Percentiles rank a stretch among this genome's conserved stretches.
Conservation (phyloP, 2,888 invertebrate genomes). For the Drosophila peninsularis region DNA sequence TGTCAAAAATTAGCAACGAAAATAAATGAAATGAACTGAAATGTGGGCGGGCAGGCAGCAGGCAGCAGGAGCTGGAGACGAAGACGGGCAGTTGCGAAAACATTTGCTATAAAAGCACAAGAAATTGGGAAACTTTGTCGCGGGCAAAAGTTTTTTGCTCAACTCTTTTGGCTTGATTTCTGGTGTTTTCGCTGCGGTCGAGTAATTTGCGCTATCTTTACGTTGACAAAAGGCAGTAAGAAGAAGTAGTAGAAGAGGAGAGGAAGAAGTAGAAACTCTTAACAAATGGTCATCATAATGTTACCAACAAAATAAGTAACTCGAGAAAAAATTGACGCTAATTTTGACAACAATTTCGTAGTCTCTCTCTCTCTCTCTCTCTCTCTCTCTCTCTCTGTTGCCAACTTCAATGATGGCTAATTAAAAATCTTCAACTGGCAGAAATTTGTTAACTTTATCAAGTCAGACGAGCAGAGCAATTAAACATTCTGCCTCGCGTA, state of each 20-base stretch:
- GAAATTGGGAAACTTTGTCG: constrained; percentile 20
- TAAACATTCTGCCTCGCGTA: constrained; percentile 56
- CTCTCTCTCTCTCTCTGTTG: neutral
- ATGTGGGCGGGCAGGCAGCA: constrained; percentile 23
- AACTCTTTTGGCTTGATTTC: constrained; percentile 41
- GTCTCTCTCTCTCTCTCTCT: neutral
- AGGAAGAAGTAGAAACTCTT: constrained; percentile 22
- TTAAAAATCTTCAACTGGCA: constrained; percentile 70
- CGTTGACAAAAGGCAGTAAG: constrained; percentile 52
- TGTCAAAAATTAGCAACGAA: constrained; percentile 78
- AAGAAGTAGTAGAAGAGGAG: constrained; percentile 7
- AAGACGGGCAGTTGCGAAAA: no score
- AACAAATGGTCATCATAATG: constrained; percentile 60
- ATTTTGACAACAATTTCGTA: constrained; percentile 71
- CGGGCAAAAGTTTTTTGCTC: constrained; percentile 43
- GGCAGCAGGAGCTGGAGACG: no score
- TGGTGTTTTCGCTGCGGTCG: constrained; percentile 33
- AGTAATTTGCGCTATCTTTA: constrained; percentile 65
- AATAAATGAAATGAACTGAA: constrained; percentile 63
- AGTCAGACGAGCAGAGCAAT: constrained; percentile 53
- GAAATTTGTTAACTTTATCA: constrained; percentile 53
- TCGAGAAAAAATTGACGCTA: constrained; percentile 63
- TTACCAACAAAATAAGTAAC: constrained; percentile 23
- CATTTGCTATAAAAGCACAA: constrained; percentile 45
- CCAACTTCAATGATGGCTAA: constrained; percentile 57